phyloP scores from a whole-genome alignment of 2,113 vertebrate genomes.

The Actenoides lindsayi region DNA sequence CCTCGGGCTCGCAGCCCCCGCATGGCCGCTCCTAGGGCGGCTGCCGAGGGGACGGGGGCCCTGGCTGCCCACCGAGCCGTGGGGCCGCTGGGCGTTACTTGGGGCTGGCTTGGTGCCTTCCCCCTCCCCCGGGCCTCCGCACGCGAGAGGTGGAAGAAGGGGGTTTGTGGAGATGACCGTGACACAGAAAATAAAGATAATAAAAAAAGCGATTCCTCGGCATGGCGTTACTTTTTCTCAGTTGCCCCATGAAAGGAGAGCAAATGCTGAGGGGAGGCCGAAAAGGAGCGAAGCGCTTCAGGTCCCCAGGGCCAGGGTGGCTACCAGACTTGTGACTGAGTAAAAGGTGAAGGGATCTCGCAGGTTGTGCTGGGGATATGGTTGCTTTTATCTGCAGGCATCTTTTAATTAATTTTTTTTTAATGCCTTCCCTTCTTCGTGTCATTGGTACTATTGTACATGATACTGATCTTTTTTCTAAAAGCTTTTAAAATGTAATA shows the following conservation, averaged over 20 bases:
- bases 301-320: background rate
- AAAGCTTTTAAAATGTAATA: slow-evolving; percentile 1
- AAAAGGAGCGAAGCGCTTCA: background rate
- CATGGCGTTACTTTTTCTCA: background rate
- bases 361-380: background rate
- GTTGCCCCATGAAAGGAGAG: background rate
- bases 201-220: background rate
- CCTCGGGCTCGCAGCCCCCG: background rate
- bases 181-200: background rate
- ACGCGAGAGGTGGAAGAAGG: background rate
- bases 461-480: background rate
- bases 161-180: background rate
- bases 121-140: background rate
- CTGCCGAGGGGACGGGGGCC: background rate
- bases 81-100: too few species aligned
- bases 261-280: background rate
- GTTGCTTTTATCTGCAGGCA: background rate
- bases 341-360: accelerated
- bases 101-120: accelerated
- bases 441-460: background rate
- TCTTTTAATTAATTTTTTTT: background rate
- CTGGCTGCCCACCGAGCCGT: accelerated
- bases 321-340: background rate
- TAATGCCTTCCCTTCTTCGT: background rate
- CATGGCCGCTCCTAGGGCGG: background rate